Evolutionary conservation across 2,888 invertebrate species (phyloP), one percentile per base, ranked within the genome.

Genomic region (Drosophila meridionalis): DNA sequence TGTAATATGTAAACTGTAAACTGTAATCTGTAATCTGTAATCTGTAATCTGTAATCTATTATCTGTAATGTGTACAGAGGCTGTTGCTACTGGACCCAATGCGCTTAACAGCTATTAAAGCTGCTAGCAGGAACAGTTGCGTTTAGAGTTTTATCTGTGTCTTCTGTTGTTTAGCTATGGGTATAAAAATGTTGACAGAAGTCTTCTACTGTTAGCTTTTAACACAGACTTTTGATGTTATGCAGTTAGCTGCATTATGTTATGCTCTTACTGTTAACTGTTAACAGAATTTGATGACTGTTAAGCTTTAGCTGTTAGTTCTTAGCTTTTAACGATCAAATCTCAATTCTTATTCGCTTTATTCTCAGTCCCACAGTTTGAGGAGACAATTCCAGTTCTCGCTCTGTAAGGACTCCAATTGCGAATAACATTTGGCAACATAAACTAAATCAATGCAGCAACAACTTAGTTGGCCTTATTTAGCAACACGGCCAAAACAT

Each of bases 361-460:
- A 1, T 30, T 32, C 8, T 9, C 14, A 8, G 30, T 8, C 48
- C 4, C 3, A 28, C 3, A 30, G 28, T 26, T 43, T 4, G 3
- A 12, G 45, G 1, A 26, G 45, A 11, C 2, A 11, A 11, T 45
- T 11, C 45, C 26, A 42, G 42, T 20, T 36, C 20, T 26, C 30
- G 14, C 7, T 12, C 14, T 7, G 14, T 4, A 7, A 8, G 30
- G 30, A 30, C 48, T 48, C 48, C 50, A n/a, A 5, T 11, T 32
- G 14, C 9, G 48, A 8, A 50, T 4, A 50, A 9, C 14, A 32
- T 50, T 50, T n/a, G 50, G 5, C 5, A 34, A 5, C 11, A 52
- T 52, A 26, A 45, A 45, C 36, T 62, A 62, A 62, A 55, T 55
- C 40, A 70, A 65, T 52, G 56, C 42, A 70, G 34, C 20, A 60